Conservation (phyloP, 2,797 vertebrate genomes). For the Enteromius argenteus region DNA sequence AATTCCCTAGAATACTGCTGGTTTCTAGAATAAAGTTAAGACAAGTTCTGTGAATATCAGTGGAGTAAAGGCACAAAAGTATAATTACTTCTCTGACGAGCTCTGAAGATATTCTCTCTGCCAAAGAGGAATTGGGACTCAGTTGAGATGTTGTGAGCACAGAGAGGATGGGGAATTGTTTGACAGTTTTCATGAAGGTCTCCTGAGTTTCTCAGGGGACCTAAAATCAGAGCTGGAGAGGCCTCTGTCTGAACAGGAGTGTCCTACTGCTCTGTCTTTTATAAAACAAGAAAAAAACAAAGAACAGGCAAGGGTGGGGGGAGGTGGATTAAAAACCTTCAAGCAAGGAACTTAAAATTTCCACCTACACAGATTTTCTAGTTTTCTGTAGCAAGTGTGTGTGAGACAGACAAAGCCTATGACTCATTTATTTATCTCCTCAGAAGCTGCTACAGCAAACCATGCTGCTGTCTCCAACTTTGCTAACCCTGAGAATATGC, state of each 20-base stretch:
- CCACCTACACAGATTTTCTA: neutral
- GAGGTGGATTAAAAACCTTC: neutral
- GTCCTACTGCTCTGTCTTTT: neutral
- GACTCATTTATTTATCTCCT: constrained; percentile 74
- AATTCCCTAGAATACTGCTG: neutral
- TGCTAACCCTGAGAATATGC: constrained; percentile 77
- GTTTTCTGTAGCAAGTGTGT: neutral
- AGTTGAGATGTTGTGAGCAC: neutral
- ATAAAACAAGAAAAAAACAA: neutral
- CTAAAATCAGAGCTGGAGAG: neutral
- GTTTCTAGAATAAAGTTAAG: neutral
- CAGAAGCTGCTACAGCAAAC: constrained; percentile 79
- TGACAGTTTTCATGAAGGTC: neutral
- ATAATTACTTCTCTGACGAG: neutral
- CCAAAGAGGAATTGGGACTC: neutral
- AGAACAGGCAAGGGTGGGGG: too few species aligned
- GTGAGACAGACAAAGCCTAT: neutral
- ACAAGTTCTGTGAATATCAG: neutral
- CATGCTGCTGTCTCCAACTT: constrained; percentile 74
- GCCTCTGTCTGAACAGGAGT: neutral
- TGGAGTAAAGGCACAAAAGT: neutral
- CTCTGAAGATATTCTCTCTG: neutral
- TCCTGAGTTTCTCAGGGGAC: neutral
- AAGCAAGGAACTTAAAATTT: neutral
- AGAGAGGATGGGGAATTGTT: neutral